Base-by-base conservation (phyloP, 2,113 vertebrate genomes). In the Mola mola region DNA sequence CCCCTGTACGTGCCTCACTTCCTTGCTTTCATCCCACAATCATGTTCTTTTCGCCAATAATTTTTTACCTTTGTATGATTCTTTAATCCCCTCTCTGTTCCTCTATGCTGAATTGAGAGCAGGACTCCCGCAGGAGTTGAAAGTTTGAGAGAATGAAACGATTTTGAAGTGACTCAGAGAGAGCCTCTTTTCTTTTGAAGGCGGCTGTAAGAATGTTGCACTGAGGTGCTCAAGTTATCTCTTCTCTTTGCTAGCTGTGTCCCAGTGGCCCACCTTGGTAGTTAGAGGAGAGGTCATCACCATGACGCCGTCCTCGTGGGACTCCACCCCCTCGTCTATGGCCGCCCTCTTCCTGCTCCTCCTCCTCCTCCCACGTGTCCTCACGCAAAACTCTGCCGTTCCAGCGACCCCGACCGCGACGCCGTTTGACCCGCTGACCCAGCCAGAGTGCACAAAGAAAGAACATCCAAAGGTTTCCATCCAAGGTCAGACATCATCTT, bases 401-500 rank as follows among this genome's bases (percentile, higher is more conserved):
- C 82, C 58, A 49, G 87, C 60, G 49, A 90, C 37, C 49, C 87
- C 79, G 66, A 79, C 50, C 84, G 70, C 70, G 1, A 33, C 38
- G 6, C 8, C 34, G 33, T 73, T 81, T 2, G 78, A 89, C 68
- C 48, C 65, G 71, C 81, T 89, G 79, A 66, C 89, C 68, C 85
- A 64, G 3, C 88, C 90, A 0, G 90, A 94, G 56, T 99, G 97
- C 68, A 46, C 85, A 53, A 92, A 87, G 84, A 94, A 92, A 80
- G 95, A 98, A 44, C 97, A 98, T 68, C 97, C 97, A 51, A 90
- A 91, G 40, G 94, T 98, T 81, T 88, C 95, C 81, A 94, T 95
- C 70, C 93, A 94, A 94, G 97, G 97, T 99, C 87, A 94, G 94
- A 44, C n/a, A 13, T n/a, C n/a, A n/a, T n/a, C n/a, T n/a, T n/a